phyloP scores from a whole-genome alignment of 30 jellyfish, hydroid and myxozoan species.

The Pelagia noctiluca region DNA sequence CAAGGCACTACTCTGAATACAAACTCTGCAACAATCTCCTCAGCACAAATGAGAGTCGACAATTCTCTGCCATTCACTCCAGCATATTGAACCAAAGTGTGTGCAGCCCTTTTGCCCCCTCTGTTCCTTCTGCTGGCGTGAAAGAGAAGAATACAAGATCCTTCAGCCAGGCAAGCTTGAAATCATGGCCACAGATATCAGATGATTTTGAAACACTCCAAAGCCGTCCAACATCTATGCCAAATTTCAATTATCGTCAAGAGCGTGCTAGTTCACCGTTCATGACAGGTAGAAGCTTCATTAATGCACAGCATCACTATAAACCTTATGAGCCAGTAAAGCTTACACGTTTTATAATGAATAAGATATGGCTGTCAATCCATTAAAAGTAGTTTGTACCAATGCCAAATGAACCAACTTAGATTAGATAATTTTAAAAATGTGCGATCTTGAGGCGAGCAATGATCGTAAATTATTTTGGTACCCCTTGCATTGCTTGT shows the following conservation, averaged over 20 bases:
- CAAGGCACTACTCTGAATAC: slow-evolving; percentile 62
- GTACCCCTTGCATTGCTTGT: too few relatives aligned
- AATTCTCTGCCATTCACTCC: slow-evolving; percentile 38
- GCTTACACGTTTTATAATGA: too few relatives aligned
- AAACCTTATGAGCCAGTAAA: too few relatives aligned
- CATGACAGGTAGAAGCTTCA: slow-evolving; percentile 14
- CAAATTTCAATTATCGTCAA: slow-evolving; percentile 15
- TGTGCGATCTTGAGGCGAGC: too few relatives aligned
- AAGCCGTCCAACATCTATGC: slow-evolving; percentile 70
- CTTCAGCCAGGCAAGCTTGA: slow-evolving; percentile 27
- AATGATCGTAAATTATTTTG: too few relatives aligned
- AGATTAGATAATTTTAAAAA: too few relatives aligned
- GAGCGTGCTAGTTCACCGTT: slow-evolving; percentile 10
- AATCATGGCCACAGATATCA: slow-evolving; percentile 60
- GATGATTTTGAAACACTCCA: slow-evolving; percentile 38
- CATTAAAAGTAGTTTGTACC: too few relatives aligned
- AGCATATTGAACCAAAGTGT: slow-evolving; percentile 8
- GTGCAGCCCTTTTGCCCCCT: neutral
- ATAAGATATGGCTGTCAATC: too few relatives aligned
- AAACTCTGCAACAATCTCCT: slow-evolving; percentile 63
- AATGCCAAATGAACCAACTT: too few relatives aligned
- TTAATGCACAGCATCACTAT: neutral
- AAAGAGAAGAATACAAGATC: slow-evolving; percentile 1
- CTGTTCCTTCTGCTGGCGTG: slow-evolving; percentile 2
- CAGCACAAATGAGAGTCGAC: slow-evolving; percentile 29